Evolutionary conservation across 2,888 invertebrate species (phyloP), one percentile per base, ranked within the genome.

Genomic region (Drosophila limbata): DNA sequence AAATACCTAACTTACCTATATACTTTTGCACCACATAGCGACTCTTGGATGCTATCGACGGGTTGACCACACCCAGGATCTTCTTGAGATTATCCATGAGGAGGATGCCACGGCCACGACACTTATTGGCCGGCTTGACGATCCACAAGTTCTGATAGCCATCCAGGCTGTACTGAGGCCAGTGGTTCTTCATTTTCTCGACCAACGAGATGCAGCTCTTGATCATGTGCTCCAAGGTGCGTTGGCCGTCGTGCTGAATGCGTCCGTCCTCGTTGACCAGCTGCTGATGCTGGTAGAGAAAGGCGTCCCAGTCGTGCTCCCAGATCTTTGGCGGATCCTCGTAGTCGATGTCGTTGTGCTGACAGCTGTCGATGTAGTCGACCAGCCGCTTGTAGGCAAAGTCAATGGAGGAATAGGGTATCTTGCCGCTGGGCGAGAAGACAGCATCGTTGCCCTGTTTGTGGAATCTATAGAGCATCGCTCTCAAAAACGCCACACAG

Each of bases 11-110:
- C 91, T 93, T 94, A 97, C 98, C 98, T 84, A 98, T 97, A 91
- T 98, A 98, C 93, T 98, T 98, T 92, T 98, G 98, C 11, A 98
- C 96, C 52, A 98, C 97, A 92, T 96, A 98, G 94, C 96, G 95
- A 89, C 95, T 94, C 92, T 96, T 96, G 79, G 94, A 93, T 28
- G 94, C 94, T 90, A 93, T 93, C n/a, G 95, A 94, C 77, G 94
- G 94, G 90, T 95, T 96, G n/a, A 96, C 94, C 57, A 95, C 94
- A 28, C 95, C 95, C 76, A 97, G 92, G 61, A 98, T 97, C 84
- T 97, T 97, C 81, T 97, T 96, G 31, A 98, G 94, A 85, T 95
- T 95, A 91, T 97, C 96, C 94, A 97, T 95, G 52, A 98, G 94
- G 50, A 96, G 95, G 74, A 98, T 98, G 53, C 98, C 98, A 88